phyloP scores from a whole-genome alignment of 2,797 vertebrate genomes.

The Octomys mimax region DNA sequence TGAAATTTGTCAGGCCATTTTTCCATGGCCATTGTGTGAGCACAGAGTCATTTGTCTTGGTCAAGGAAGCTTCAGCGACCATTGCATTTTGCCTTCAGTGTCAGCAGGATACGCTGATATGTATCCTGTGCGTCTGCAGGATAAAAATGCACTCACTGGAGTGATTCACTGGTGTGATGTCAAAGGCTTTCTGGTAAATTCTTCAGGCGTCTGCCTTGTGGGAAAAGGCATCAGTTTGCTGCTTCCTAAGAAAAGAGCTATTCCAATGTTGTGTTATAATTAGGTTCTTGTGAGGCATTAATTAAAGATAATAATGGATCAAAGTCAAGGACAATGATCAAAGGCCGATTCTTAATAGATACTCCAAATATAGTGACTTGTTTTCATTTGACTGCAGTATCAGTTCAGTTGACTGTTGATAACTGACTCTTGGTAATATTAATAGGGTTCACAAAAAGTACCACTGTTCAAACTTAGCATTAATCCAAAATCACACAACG shows the following conservation, averaged over 20 bases:
- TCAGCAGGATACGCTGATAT: not conserved
- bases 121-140: not conserved
- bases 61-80: not conserved
- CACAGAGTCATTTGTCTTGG: not conserved
- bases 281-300: not conserved
- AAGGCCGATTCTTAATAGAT: not conserved
- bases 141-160: not conserved
- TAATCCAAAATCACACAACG: not conserved
- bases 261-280: not conserved
- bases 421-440: not conserved
- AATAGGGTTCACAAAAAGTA: not conserved
- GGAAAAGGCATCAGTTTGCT: slow-evolving; percentile 50
- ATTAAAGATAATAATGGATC: not conserved
- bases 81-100: not conserved
- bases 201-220: not conserved
- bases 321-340: not conserved
- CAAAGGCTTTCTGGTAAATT: slow-evolving; percentile 70
- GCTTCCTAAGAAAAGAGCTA: not conserved
- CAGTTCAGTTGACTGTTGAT: not conserved
- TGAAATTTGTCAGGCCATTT: not conserved
- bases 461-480: not conserved
- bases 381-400: not conserved
- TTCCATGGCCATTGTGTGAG: not conserved
- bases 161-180: slow-evolving; percentile 10
- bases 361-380: not conserved